Evolutionary conservation across 2,797 vertebrate species (phyloP).

Genomic region (Cheirogaleus major): DNA sequence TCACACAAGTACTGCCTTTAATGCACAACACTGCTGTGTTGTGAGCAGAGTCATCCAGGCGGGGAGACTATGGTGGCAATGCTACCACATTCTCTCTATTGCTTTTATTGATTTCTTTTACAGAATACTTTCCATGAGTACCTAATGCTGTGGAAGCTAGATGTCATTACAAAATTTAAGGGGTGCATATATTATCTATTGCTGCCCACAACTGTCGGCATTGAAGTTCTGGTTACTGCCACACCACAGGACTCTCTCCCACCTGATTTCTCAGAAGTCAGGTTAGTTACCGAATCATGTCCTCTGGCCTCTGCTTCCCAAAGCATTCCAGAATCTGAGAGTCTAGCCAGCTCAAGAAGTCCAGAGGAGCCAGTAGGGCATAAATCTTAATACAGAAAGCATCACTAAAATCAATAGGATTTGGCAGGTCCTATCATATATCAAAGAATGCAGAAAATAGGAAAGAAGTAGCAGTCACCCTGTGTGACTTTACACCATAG

Average conservation of each 20-base stretch:
- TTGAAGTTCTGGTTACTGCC: slow-evolving; percentile 51
- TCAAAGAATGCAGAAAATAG: slow-evolving; percentile 59
- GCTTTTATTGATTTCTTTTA: slow-evolving; percentile 59
- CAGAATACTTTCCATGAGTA: neutral
- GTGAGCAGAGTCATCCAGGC: slow-evolving; percentile 1
- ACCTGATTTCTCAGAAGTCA: slow-evolving; percentile 46
- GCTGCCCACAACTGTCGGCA: slow-evolving; percentile 6
- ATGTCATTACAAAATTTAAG: slow-evolving; percentile 63
- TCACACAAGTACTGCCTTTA: neutral
- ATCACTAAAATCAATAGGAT: slow-evolving; percentile 66
- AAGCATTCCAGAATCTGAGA: slow-evolving; percentile 20
- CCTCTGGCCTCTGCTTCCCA: slow-evolving; percentile 9
- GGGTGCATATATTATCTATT: slow-evolving; percentile 36
- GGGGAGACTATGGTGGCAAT: slow-evolving; percentile 24
- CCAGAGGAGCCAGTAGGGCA: slow-evolving; percentile 39
- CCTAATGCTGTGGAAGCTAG: neutral
- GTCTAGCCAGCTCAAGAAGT: slow-evolving; percentile 5
- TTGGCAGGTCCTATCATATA: slow-evolving; percentile 68
- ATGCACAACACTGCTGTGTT: neutral
- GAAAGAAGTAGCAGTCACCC: neutral
- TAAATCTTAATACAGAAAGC: slow-evolving; percentile 75
- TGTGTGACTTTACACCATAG: slow-evolving; percentile 32
- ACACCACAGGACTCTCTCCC: neutral
- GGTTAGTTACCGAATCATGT: slow-evolving; percentile 59
- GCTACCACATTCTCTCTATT: neutral